These are phyloP conservation scores for Melanostigma gelatinosum DNA, from an alignment of 2,113 vertebrate species.

Conservation along the genomic window DNA sequence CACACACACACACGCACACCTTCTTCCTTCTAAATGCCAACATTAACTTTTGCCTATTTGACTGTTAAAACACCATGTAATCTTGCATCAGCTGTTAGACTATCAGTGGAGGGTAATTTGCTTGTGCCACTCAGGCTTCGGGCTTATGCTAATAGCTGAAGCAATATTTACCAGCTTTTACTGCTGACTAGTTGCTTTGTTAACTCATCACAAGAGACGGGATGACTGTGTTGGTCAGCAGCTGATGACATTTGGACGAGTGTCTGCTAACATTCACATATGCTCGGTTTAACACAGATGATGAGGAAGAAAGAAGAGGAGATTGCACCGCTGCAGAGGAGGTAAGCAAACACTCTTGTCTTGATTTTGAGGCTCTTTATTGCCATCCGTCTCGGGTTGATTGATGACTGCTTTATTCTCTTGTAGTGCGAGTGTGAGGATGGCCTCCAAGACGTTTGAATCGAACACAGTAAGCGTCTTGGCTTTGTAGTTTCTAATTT, in stretches of 20 bases:
- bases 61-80: conserved; percentile 53
- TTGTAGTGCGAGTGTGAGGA: conserved; percentile 79
- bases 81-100: conserved; percentile 19
- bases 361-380: neutral
- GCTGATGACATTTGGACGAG: conserved; percentile 1
- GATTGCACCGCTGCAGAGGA: conserved; percentile 75
- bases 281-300: conserved; percentile 64
- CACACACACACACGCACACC: neutral
- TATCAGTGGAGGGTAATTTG: conserved; percentile 56
- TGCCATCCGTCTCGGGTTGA: neutral
- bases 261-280: neutral
- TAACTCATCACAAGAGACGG: conserved; percentile 1
- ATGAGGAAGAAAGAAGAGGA: conserved; percentile 79
- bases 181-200: conserved; percentile 47
- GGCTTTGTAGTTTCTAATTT: neutral
- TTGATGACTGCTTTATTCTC: conserved; percentile 9
- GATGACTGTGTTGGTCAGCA: neutral
- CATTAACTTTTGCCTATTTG: conserved; percentile 52
- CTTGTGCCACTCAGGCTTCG: conserved; percentile 32
- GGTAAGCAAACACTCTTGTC: conserved; percentile 53
- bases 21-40: neutral
- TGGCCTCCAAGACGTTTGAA: conserved; percentile 75
- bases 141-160: conserved; percentile 19
- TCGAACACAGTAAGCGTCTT: conserved; percentile 63
- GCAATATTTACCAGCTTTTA: conserved; percentile 36